A percentile compares a stretch with the other conserved stretches of the same genome.
Conservation (phyloP, 2,888 invertebrate genomes). For the Himalopsyche kuldschensis region DNA sequence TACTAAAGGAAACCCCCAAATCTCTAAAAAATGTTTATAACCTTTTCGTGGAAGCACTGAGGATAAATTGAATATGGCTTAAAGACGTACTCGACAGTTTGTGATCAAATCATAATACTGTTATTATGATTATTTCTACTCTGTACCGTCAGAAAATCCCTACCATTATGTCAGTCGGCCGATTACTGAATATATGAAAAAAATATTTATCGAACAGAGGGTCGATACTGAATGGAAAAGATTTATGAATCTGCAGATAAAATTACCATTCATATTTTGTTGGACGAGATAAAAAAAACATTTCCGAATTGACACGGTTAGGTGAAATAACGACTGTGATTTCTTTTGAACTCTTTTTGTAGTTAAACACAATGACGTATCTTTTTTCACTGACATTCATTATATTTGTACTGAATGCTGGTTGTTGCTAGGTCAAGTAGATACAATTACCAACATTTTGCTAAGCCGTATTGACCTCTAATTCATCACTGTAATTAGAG, state of each 20-base stretch:
- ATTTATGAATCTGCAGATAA: slow-evolving; percentile 8
- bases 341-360: background rate
- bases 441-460: background rate
- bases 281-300: background rate
- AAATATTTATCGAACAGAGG: background rate
- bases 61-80: too few relatives aligned
- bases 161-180: background rate
- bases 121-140: too few relatives aligned
- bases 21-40: too few relatives aligned
- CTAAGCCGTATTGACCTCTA: background rate
- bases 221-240: background rate
- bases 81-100: too few relatives aligned
- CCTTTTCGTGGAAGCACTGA: too few relatives aligned
- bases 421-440: background rate
- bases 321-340: background rate
- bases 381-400: background rate
- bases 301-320: background rate
- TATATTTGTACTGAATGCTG: background rate
- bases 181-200: background rate
- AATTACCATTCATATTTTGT: slow-evolving; percentile 2
- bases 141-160: background rate
- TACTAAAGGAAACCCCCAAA: too few relatives aligned
- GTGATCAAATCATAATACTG: too few relatives aligned
- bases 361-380: background rate
- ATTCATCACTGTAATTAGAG: background rate